Percentiles rank a stretch among this genome's conserved stretches.
Conservation (phyloP, 2,888 invertebrate genomes). For the Diaphora mendica region DNA sequence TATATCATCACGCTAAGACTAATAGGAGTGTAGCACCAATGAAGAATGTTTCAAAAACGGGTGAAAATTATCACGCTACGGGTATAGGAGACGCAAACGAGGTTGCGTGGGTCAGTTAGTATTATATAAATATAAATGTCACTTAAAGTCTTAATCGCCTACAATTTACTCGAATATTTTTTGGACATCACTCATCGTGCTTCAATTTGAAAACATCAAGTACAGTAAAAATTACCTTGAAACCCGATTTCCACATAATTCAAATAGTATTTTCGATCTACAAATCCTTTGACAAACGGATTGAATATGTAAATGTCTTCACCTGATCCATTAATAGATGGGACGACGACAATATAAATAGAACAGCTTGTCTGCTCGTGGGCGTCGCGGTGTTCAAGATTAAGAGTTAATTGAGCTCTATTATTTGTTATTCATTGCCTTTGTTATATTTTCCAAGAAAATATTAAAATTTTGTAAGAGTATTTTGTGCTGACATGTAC, state of each 20-base stretch:
- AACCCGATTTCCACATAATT: background rate
- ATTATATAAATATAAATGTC: too few relatives aligned
- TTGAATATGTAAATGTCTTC: constrained; percentile 4
- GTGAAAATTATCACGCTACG: too few relatives aligned
- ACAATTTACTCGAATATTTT: background rate
- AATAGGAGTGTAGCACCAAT: too few relatives aligned
- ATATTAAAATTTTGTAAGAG: too few relatives aligned
- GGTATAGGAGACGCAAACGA: too few relatives aligned
- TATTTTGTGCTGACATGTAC: too few relatives aligned
- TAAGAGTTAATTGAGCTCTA: background rate
- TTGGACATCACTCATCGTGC: background rate
- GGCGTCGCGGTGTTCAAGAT: background rate
- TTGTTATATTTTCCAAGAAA: background rate
- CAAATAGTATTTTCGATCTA: background rate
- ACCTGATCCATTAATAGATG: constrained; percentile 1
- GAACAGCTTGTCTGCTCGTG: background rate
- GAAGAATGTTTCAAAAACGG: too few relatives aligned
- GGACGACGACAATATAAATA: background rate
- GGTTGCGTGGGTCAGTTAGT: too few relatives aligned
- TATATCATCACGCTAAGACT: too few relatives aligned
- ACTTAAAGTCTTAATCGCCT: background rate
- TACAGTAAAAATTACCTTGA: background rate
- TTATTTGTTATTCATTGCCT: background rate
- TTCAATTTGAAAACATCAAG: background rate
- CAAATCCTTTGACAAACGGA: background rate